Conservation (phyloP, 2,113 vertebrate genomes). For the Isurus oxyrinchus region DNA sequence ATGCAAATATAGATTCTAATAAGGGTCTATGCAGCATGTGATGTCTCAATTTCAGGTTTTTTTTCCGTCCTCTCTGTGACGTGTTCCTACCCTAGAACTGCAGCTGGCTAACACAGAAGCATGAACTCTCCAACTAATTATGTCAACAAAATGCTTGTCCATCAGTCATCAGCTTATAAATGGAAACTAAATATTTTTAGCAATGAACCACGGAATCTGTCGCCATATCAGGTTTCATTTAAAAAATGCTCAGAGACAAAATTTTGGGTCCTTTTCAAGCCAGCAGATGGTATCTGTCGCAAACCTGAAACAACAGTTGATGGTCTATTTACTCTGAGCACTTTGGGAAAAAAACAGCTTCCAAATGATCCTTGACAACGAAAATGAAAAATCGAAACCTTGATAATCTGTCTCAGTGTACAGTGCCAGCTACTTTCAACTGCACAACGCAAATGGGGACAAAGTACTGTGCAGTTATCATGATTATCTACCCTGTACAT, state of each 20-base stretch:
- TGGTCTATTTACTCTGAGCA: conserved; percentile 36
- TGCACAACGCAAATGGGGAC: conserved; percentile 18
- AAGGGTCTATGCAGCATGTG: background rate
- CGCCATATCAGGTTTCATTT: conserved; percentile 33
- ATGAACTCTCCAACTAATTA: background rate
- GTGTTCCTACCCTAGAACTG: background rate
- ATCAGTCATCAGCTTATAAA: conserved; percentile 31
- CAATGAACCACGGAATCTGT: conserved; percentile 18
- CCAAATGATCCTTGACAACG: conserved; percentile 36
- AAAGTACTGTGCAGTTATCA: background rate
- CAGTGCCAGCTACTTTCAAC: conserved; percentile 21
- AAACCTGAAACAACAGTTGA: conserved; percentile 33
- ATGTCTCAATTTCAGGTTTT: background rate
- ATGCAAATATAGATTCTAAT: background rate
- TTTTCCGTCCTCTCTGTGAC: background rate
- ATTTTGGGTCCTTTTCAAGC: conserved; percentile 3
- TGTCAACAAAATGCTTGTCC: conserved; percentile 27
- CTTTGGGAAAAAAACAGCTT: conserved; percentile 27
- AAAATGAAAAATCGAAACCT: conserved; percentile 33
- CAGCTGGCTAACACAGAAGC: conserved; percentile 6
- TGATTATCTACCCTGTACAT: background rate
- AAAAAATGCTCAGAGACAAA: conserved; percentile 29
- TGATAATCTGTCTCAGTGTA: conserved; percentile 25
- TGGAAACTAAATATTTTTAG: conserved; percentile 36
- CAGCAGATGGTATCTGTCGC: conserved; percentile 37